Evolutionary conservation across 2,797 vertebrate species (phyloP), one percentile per base, ranked within the genome.

Genomic region (Loris lydekkerianus): DNA sequence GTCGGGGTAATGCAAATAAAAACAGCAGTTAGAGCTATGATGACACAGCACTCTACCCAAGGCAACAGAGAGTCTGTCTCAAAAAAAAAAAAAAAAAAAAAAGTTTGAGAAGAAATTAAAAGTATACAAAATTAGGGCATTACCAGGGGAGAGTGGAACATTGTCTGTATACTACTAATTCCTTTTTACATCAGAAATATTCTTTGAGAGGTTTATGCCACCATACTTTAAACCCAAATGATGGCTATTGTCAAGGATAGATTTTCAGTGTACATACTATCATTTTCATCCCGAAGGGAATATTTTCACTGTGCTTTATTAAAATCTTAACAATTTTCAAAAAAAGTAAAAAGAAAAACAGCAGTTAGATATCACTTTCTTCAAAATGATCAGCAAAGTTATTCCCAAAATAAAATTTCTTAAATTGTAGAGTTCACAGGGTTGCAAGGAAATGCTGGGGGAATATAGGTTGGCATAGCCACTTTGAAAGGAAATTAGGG

Each of bases 41-140:
- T 53, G 14, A 53, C 49, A 53, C 14, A 53, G 49, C 49, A 53
- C 49, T 53, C 49, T 53, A 53, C 49, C 14, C 49, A 53, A 14
- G 14, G 49, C 49, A 53, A 53, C 15, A 15, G 49, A 53, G 49
- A 53, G 49, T 53, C 49, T 53, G 49, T 53, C 49, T 53, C 14
- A 53, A 53, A 53, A 53, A 49, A 49, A 49, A 10, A 34, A 49
- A 49, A 10, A 34, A 49, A 34, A 46, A 46, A 46, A 49, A 49
- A 49, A 49, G 49, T 53, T 53, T 53, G 49, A 93, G 77, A 97
- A 96, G 21, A 92, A 86, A 86, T 53, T 53, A 65, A 83, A 95
- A 92, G 29, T 37, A 34, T 1, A 5, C 63, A 89, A 56, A 76
- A 5, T 81, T 75, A 15, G 69, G 56, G 23, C 31, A 18, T 67